Percentiles rank a stretch among this genome's conserved stretches.
These are phyloP conservation scores for Hofmannophila pseudospretella DNA, from an alignment of 2,888 invertebrate species.

Conservation along the genomic window DNA sequence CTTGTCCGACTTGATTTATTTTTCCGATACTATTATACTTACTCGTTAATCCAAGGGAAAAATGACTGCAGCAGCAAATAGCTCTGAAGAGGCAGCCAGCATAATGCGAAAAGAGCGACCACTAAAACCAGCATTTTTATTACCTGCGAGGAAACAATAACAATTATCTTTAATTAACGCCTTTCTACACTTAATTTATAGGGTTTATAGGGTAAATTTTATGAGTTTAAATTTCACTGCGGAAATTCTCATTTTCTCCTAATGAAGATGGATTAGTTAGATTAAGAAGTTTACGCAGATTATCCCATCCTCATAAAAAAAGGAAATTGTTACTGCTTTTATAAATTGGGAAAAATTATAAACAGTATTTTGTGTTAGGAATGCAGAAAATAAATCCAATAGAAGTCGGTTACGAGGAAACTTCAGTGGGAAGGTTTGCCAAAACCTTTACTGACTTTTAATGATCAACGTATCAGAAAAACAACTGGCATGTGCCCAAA, in stretches of 20 bases:
- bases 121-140: slow-evolving; percentile 93
- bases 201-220: neutral
- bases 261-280: neutral
- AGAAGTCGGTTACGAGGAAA: too few relatives aligned
- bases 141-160: slow-evolving; percentile 80
- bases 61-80: slow-evolving; percentile 85
- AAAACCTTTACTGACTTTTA: too few relatives aligned
- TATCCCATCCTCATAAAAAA: too few relatives aligned
- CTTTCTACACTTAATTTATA: too few relatives aligned
- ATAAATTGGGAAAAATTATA: too few relatives aligned
- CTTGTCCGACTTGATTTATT: neutral
- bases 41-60: slow-evolving; percentile 84
- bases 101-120: slow-evolving; percentile 87
- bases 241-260: neutral
- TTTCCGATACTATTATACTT: slow-evolving; percentile 38
- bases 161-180: neutral
- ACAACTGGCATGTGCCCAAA: too few relatives aligned
- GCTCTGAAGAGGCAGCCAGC: slow-evolving; percentile 89
- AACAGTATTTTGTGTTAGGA: too few relatives aligned
- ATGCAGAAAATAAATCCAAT: too few relatives aligned
- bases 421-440: too few relatives aligned
- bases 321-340: too few relatives aligned
- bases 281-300: too few relatives aligned
- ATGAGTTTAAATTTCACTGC: neutral
- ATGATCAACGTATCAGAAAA: too few relatives aligned